Evolutionary conservation across 2,888 invertebrate genomes (phyloP).

Genomic region (Balanococcus diminutus): DNA sequence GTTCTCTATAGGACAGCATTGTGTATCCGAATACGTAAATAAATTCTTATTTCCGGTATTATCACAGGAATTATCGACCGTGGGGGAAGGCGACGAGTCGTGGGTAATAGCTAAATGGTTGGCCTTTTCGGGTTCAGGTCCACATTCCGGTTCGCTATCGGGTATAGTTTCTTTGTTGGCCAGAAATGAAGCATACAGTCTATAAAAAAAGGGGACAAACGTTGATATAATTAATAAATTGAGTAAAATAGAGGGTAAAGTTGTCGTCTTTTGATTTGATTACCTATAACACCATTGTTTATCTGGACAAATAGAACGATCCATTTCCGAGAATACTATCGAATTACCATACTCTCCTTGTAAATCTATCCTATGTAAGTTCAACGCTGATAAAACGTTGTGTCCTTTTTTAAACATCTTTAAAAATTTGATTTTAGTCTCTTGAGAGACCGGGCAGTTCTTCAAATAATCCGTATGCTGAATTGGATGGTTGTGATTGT

Average conservation of each 20-base stretch:
- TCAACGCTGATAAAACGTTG: background rate
- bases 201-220: background rate
- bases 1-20: background rate
- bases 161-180: background rate
- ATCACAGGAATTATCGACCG: background rate
- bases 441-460: background rate
- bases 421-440: constrained; percentile 23
- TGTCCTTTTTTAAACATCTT: constrained; percentile 9
- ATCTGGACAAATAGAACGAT: constrained; percentile 36
- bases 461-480: background rate
- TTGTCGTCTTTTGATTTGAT: background rate
- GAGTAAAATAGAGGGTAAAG: no score
- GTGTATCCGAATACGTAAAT: background rate
- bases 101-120: background rate
- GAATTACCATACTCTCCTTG: background rate
- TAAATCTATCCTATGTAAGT: constrained; percentile 33
- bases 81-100: background rate
- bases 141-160: background rate
- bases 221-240: no score
- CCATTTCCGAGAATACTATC: background rate
- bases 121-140: background rate
- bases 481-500: constrained; percentile 13
- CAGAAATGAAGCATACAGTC: background rate
- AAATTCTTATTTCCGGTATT: background rate
- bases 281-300: constrained; percentile 48